phyloP scores from a whole-genome alignment of 2,797 vertebrate species.

The Sitta carolinensis region DNA sequence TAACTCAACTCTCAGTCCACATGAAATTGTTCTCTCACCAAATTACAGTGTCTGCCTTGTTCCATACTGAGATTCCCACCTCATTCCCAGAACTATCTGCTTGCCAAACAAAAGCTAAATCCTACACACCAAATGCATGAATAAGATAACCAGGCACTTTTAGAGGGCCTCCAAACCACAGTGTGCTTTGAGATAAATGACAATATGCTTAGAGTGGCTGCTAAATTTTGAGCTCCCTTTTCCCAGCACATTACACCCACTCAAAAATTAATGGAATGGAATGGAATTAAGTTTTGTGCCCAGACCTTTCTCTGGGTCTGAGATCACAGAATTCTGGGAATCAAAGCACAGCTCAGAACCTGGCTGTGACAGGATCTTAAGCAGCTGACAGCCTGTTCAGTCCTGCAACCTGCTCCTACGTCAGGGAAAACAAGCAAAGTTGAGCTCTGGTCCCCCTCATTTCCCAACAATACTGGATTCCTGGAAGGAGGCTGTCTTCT shows the following conservation, averaged over 20 bases:
- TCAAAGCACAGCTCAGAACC: not conserved
- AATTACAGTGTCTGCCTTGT: not conserved
- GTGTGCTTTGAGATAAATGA: not conserved
- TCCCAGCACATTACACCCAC: not conserved
- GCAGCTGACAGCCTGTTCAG: not conserved
- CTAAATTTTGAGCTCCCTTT: not conserved
- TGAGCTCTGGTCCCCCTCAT: not conserved
- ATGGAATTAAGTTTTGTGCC: too few relatives aligned
- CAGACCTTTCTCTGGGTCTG: not conserved
- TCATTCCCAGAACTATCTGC: not conserved
- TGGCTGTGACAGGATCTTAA: not conserved
- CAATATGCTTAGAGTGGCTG: not conserved
- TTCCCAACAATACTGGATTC: not conserved
- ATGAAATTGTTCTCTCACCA: not conserved
- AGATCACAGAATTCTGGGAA: not conserved
- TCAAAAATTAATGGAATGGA: not conserved
- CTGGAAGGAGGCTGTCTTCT: not conserved
- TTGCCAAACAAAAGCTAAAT: not conserved
- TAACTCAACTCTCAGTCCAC: not conserved
- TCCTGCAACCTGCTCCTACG: not conserved
- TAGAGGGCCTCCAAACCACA: not conserved
- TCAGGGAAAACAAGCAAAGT: not conserved
- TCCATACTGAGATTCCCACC: not conserved
- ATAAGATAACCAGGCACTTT: not conserved
- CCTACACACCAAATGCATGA: not conserved